Evolutionary conservation across 2,113 vertebrate genomes (phyloP), one percentile per base, ranked within the genome.

Genomic region (Gadus chalcogrammus): DNA sequence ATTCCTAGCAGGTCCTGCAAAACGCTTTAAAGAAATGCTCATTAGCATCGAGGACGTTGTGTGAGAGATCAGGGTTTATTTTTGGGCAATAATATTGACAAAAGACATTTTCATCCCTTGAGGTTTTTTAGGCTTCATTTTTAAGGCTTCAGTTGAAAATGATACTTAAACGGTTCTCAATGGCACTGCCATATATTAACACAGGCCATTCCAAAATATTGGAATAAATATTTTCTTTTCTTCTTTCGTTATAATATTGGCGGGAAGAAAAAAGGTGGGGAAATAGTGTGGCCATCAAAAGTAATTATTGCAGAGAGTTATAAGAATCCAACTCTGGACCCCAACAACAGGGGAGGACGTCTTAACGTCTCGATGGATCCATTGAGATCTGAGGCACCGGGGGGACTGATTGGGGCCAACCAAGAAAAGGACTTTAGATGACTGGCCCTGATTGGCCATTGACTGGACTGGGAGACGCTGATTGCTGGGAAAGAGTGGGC

Each of bases 241-340:
- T n/a, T n/a, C 42, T 2, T 48, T 48, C 8, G 12, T 13, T 12
- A 48, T 48, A 48, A 48, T 48, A 13, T 48, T 24, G 24, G 42
- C 42, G 11, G 12, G 42, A 48, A 13, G 42, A 48, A 13, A 9
- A 48, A 48, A 48, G 42, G 11, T 7, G 42, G 42, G 8, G 42
- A 13, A 48, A 48, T 48, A 48, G 11, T 5, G 16, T 58, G 15
- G 55, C 15, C n/a, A 8, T 58, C 55, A 58, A 58, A 58, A 58
- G 15, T 17, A 16, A 13, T 13, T 13, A 13, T 48, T 48, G 42
- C 42, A 9, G 9, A 58, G n/a, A 16, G 55, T 17, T 60, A 9
- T 62, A 73, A 18, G 62, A 79, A 71, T 58, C 11, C 12, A 27
- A 67, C 61, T 20, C 72, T 65, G 65, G 42, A 35, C 69, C 13